Evolutionary conservation across 2,797 vertebrate species (phyloP), one percentile per base, ranked within the genome.

Genomic region (Acrossocheilus fasciatus): DNA sequence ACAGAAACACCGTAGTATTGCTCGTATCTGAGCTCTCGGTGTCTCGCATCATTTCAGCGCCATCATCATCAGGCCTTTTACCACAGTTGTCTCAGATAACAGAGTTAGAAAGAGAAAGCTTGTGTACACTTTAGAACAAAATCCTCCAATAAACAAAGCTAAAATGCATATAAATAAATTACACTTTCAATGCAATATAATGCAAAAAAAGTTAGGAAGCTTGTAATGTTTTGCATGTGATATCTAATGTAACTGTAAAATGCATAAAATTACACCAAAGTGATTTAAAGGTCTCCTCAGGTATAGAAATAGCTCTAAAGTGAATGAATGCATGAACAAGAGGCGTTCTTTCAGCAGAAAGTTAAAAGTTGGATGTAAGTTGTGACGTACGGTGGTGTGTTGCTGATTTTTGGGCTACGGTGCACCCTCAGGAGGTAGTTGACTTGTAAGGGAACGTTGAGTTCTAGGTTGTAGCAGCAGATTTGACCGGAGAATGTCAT

Each of bases 391-490:
- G 2, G 76, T 79, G 76, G 77, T 45, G 76, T 50, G 62, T 15
- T 50, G 59, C 39, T 81, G 62, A 68, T 68, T 50, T 50, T 50
- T 68, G 78, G 78, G 62, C 62, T 81, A 23, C 6, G 10, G 62
- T 34, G 17, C 79, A 34, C 62, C 62, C 79, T 81, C 62, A n/a
- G 78, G 78, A 68, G 41, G 26, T 8, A 64, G 77, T 34, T 45
- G 41, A 45, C 77, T 64, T 81, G 78, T 68, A n/a, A 81, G 79
- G 62, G 79, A 81, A 81, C 79, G 62, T 43, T 68, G 79, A 68
- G 79, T 68, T 81, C 79, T 50, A 23, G 79, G 18, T 68, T 68
- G 41, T 34, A 47, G 62, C 62, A 1, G 59, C 43, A 68, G 26
- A 47, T 81, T 68, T 68, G 78, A 68, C 78, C 62, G 78, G 62